Evolutionary conservation across 2,888 invertebrate species (phyloP).

Genomic region (Norana najaformis): DNA sequence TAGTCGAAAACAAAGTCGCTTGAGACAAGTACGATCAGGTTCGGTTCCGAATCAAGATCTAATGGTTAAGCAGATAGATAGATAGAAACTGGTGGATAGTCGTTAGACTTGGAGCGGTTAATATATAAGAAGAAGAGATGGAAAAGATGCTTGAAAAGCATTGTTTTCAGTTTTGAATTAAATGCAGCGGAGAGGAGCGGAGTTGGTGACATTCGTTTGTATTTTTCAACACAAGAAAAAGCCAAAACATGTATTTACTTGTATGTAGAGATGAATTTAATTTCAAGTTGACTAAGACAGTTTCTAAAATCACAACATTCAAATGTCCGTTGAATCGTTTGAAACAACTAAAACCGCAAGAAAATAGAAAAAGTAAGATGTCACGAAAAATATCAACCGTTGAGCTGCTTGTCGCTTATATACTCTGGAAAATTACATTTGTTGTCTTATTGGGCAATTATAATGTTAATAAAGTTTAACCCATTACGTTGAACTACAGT

Average conservation of each 20-base stretch:
- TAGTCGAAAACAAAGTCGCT: too few relatives aligned
- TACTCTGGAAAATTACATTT: neutral
- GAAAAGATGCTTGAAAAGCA: too few relatives aligned
- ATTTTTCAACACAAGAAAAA: too few relatives aligned
- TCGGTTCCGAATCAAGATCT: too few relatives aligned
- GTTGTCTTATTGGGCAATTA: neutral
- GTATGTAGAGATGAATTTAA: neutral
- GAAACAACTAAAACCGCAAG: neutral
- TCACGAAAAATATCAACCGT: neutral
- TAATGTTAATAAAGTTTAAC: neutral
- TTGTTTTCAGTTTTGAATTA: too few relatives aligned
- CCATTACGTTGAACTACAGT: neutral
- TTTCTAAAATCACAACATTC: conserved; percentile 22
- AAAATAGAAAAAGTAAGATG: neutral
- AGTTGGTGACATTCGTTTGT: too few relatives aligned
- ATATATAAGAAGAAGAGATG: too few relatives aligned
- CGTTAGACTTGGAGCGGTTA: too few relatives aligned
- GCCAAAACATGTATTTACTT: neutral
- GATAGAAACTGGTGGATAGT: too few relatives aligned
- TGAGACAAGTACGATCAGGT: too few relatives aligned
- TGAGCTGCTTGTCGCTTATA: neutral
- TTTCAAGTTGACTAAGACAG: conserved; percentile 19
- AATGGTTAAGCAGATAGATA: too few relatives aligned
- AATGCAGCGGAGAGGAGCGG: too few relatives aligned
- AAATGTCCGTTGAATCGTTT: neutral